Evolutionary conservation across 2,113 vertebrate genomes (phyloP).

Genomic region (Chinchilla lanigera): DNA sequence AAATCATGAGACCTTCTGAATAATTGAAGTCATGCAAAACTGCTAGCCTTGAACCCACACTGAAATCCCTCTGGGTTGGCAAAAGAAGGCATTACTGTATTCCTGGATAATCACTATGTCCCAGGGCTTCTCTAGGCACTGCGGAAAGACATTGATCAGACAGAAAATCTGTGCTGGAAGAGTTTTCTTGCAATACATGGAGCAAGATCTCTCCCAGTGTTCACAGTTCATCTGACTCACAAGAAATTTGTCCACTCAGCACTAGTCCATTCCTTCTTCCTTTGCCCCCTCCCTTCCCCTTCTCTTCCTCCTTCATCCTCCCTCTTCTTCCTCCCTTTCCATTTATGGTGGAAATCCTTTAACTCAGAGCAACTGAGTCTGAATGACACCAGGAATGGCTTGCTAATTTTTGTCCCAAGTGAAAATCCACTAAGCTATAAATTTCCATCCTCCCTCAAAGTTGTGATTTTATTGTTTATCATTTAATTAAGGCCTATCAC

Average conservation of each 20-base stretch:
- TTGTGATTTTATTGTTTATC: neutral
- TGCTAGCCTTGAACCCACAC: neutral
- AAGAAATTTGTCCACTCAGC: neutral
- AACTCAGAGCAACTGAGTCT: neutral
- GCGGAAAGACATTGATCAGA: neutral
- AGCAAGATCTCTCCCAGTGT: neutral
- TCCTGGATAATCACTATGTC: rapidly evolving
- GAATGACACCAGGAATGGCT: neutral
- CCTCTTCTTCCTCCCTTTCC: neutral
- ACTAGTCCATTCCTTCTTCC: neutral
- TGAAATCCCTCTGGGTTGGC: neutral
- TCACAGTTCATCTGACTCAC: neutral
- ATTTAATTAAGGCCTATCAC: neutral
- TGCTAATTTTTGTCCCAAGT: neutral
- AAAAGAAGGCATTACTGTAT: neutral
- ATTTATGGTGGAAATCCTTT: neutral
- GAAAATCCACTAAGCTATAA: neutral
- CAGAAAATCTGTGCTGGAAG: neutral
- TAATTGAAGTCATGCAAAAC: neutral
- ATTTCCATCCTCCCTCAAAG: neutral
- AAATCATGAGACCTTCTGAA: neutral
- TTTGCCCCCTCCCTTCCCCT: no score
- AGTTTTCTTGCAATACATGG: neutral
- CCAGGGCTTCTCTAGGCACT: neutral
- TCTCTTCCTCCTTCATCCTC: no score